Percentiles rank a stretch among this genome's conserved stretches.
These are phyloP conservation scores for Gallirallus australis DNA, from an alignment of 2,797 vertebrate species.

Conservation along the genomic window DNA sequence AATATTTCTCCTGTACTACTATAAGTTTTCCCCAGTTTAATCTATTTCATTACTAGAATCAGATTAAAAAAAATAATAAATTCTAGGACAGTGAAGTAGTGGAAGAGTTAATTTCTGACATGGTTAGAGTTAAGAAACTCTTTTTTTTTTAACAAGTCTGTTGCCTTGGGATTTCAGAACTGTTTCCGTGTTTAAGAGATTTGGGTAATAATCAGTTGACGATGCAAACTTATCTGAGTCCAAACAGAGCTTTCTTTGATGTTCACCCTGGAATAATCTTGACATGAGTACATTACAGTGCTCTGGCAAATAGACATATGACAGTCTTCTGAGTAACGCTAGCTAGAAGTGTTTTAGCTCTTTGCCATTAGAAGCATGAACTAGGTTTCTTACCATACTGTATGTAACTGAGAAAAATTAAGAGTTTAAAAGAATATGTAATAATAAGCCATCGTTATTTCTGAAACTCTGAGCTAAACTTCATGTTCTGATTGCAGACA, in stretches of 20 bases:
- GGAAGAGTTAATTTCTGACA: neutral
- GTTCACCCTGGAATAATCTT: conserved; percentile 1
- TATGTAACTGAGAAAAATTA: neutral
- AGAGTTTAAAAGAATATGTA: neutral
- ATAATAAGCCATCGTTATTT: neutral
- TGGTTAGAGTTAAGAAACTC: neutral
- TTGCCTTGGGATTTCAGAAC: neutral
- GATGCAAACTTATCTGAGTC: neutral
- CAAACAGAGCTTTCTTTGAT: neutral
- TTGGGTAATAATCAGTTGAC: neutral
- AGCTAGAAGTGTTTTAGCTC: neutral
- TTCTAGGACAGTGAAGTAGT: neutral
- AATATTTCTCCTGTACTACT: fast-evolving
- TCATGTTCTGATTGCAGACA: neutral
- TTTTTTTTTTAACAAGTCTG: neutral
- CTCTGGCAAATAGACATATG: neutral
- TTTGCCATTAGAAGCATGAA: neutral
- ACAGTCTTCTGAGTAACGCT: neutral
- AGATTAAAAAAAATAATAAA: neutral
- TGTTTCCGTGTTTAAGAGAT: neutral
- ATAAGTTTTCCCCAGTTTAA: neutral
- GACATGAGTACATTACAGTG: neutral
- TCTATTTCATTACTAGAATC: neutral
- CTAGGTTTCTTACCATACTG: neutral
- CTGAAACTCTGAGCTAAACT: neutral